phyloP scores from a whole-genome alignment of 2,888 invertebrate genomes.

The Vanessa cardui region DNA sequence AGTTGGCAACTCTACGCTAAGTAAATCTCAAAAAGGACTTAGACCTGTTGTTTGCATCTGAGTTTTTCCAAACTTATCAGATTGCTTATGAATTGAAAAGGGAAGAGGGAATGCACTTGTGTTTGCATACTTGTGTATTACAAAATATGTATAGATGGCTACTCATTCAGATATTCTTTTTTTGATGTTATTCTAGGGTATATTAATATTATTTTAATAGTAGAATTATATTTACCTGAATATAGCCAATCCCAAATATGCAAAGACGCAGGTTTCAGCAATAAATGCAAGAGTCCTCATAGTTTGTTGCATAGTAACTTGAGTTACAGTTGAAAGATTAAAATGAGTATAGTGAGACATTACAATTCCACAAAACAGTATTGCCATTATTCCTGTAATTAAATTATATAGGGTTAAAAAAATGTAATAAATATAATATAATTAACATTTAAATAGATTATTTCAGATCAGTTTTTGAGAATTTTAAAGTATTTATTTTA shows the following conservation, averaged over 20 bases:
- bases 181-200: too few species aligned
- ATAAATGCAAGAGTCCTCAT: conserved; percentile 98
- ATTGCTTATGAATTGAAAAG: too few species aligned
- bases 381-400: conserved; percentile 97
- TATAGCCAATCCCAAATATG: conserved; percentile 96
- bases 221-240: conserved; percentile 63
- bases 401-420: neutral
- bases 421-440: neutral
- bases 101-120: too few species aligned
- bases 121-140: too few species aligned
- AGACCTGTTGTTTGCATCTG: too few species aligned
- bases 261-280: conserved; percentile 99
- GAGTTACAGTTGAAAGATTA: conserved; percentile 98
- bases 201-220: too few species aligned
- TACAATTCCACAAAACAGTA: conserved; percentile 98
- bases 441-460: too few species aligned
- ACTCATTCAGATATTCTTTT: too few species aligned
- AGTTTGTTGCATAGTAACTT: conserved; percentile 99
- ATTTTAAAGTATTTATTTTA: neutral
- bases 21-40: too few species aligned
- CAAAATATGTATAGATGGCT: too few species aligned
- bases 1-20: too few species aligned
- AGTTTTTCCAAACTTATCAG: too few species aligned
- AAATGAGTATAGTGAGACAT: conserved; percentile 99
- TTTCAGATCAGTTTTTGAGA: neutral